Evolutionary conservation across 2,113 vertebrate genomes (phyloP).

Genomic region (Junco hyemalis): DNA sequence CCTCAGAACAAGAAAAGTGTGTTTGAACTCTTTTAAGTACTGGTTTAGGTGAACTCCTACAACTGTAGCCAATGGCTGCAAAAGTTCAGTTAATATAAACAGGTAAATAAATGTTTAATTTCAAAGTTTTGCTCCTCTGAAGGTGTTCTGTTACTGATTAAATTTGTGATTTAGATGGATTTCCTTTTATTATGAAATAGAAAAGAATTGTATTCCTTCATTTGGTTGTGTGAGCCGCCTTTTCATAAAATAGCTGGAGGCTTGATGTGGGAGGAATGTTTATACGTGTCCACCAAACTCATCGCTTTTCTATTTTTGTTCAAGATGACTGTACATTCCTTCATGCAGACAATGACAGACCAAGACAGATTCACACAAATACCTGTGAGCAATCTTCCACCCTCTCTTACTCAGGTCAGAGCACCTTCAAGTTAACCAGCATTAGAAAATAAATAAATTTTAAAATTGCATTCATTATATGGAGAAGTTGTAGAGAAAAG

Average conservation of each 20-base stretch:
- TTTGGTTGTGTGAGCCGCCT: background rate
- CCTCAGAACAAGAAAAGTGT: background rate
- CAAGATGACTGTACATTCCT: background rate
- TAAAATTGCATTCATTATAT: background rate
- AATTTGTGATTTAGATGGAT: background rate
- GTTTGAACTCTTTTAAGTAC: background rate
- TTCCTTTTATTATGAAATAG: background rate
- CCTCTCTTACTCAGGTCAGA: background rate
- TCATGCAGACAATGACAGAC: background rate
- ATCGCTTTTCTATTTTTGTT: background rate
- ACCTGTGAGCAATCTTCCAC: background rate
- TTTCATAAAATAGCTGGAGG: background rate
- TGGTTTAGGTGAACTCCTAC: background rate
- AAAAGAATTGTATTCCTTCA: background rate
- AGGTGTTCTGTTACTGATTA: background rate
- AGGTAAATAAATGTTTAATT: background rate
- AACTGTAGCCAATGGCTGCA: background rate
- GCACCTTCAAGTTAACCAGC: background rate
- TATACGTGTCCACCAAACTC: background rate
- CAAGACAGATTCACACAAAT: background rate
- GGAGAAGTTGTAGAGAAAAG: background rate
- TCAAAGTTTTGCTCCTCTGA: background rate
- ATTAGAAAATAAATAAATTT: background rate
- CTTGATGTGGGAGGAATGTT: background rate
- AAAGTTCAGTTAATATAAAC: background rate